Evolutionary conservation across 2,113 vertebrate species (phyloP).

Genomic region (Nycticorax nycticorax): DNA sequence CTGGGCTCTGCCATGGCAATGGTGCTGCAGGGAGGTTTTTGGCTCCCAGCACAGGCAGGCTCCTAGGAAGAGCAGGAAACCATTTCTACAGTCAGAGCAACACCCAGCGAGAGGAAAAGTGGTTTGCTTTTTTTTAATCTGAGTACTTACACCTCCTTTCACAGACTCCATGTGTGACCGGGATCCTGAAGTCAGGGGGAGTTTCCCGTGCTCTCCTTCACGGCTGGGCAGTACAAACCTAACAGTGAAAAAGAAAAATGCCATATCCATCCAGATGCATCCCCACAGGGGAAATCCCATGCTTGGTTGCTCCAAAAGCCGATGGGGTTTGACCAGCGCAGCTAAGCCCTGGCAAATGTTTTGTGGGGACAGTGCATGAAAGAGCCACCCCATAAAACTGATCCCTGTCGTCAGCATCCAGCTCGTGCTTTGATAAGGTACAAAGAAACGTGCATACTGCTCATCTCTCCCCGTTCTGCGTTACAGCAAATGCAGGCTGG

Average conservation of each 20-base stretch:
- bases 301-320: not conserved
- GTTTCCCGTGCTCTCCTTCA: not conserved
- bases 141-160: not conserved
- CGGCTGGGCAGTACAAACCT: not conserved
- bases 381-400: rapidly evolving
- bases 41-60: not conserved
- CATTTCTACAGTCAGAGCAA: too few relatives aligned
- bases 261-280: not conserved
- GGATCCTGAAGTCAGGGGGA: not conserved
- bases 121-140: too few relatives aligned
- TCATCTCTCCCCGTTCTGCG: rapidly evolving
- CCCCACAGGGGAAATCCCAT: rapidly evolving
- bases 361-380: rapidly evolving
- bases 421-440: not conserved
- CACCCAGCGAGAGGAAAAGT: too few relatives aligned
- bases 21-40: too few relatives aligned
- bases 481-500: rapidly evolving
- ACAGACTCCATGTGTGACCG: not conserved
- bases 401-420: not conserved
- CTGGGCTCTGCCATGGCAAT: too few relatives aligned
- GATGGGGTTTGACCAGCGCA: not conserved
- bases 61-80: too few relatives aligned
- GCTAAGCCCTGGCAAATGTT: not conserved
- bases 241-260: not conserved
- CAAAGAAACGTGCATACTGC: not conserved